A percentile compares a stretch with the other conserved stretches of the same genome.
Conservation (phyloP, 2,888 invertebrate species). For the Pecten maximus region DNA sequence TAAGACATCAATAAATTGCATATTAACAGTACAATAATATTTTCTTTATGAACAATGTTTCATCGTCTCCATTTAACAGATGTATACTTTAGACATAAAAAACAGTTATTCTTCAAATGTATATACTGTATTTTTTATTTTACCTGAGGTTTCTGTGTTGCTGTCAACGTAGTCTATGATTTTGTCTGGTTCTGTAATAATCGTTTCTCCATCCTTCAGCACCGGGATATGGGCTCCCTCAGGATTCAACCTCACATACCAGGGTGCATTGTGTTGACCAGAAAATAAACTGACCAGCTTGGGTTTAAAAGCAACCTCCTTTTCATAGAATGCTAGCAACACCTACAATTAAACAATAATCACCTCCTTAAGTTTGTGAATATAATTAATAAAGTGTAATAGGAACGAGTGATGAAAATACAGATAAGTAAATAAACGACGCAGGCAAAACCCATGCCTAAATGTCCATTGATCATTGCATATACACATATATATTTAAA, state of each 20-base stretch:
- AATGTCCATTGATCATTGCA: no score
- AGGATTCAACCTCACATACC: slow-evolving; percentile 77
- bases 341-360: slow-evolving; percentile 63
- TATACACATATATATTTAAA: no score
- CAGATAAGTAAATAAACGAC: no score
- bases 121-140: neutral
- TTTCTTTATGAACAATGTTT: neutral
- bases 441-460: no score
- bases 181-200: slow-evolving; percentile 70
- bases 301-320: slow-evolving; percentile 71
- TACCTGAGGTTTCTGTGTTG: slow-evolving; percentile 63
- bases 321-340: slow-evolving; percentile 75
- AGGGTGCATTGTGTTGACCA: slow-evolving; percentile 77
- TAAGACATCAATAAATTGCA: no score
- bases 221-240: slow-evolving; percentile 76
- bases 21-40: neutral
- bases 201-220: slow-evolving; percentile 67
- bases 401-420: no score
- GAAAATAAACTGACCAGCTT: slow-evolving; percentile 74
- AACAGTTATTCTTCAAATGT: neutral
- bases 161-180: slow-evolving; percentile 73
- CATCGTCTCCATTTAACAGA: neutral
- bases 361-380: neutral
- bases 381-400: no score
- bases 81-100: neutral